Percentiles rank a stretch among this genome's conserved stretches.
Evolutionary conservation across 2,888 invertebrate species (phyloP).

Genomic region (Drosophila formosana): DNA sequence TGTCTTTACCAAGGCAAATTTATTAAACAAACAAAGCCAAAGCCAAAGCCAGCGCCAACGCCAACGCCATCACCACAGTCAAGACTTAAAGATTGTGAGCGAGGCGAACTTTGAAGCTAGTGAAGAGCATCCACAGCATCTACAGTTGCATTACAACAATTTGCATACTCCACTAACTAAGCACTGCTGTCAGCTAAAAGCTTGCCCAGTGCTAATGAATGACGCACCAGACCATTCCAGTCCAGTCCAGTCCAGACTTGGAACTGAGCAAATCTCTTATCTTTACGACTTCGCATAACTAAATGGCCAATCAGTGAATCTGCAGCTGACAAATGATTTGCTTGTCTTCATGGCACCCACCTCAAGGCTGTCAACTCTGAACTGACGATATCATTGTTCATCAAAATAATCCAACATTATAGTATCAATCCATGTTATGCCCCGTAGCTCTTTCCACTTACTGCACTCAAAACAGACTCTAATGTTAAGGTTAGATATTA

Average conservation of each 20-base stretch:
- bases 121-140: slow-evolving; percentile 14
- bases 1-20: slow-evolving; percentile 72
- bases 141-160: slow-evolving; percentile 39
- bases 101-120: slow-evolving; percentile 44
- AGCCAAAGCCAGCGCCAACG: slow-evolving; percentile 39
- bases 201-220: slow-evolving; percentile 66
- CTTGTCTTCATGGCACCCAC: not conserved
- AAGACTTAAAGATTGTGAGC: slow-evolving; percentile 43
- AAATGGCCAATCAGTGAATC: slow-evolving; percentile 68
- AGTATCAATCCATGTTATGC: not conserved
- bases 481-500: too few relatives aligned
- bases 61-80: slow-evolving; percentile 45
- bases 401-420: slow-evolving; percentile 9
- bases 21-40: slow-evolving; percentile 71
- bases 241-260: not conserved
- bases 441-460: not conserved
- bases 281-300: slow-evolving; percentile 72
- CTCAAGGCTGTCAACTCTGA: not conserved
- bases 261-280: slow-evolving; percentile 48
- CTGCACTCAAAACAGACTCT: too few relatives aligned
- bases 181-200: slow-evolving; percentile 45
- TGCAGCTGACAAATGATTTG: slow-evolving; percentile 59
- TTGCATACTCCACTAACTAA: slow-evolving; percentile 71
- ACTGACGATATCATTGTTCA: slow-evolving; percentile 14
- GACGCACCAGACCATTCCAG: slow-evolving; percentile 17